Conservation (phyloP, 1,140 invertebrate genomes). For the Eupeodes corollae region DNA sequence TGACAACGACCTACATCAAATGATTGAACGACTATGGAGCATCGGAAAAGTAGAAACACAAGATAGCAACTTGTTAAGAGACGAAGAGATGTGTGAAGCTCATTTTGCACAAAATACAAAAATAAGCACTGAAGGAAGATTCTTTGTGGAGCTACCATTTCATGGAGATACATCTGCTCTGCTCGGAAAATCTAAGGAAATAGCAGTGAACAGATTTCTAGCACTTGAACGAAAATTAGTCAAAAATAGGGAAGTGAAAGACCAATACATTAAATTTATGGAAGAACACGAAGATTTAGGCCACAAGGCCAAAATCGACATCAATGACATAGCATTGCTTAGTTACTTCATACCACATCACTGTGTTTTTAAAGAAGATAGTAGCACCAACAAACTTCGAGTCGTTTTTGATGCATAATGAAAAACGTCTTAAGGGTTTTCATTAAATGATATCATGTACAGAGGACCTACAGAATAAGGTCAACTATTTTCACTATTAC, state of each 20-base stretch:
- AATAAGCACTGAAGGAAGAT: constrained; percentile 1
- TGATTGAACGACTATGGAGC: constrained; percentile 13
- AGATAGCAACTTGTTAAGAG: constrained; percentile 10
- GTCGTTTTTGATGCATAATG: constrained; percentile 5
- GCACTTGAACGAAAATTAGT: constrained; percentile 22
- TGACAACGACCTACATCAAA: constrained; percentile 1
- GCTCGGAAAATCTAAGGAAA: constrained; percentile 17
- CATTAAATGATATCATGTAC: too few relatives aligned
- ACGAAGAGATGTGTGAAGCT: constrained; percentile 5
- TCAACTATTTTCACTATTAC: too few relatives aligned
- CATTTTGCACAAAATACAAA: not conserved
- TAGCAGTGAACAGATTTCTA: constrained; percentile 17
- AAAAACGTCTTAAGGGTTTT: too few relatives aligned
- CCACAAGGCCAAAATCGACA: constrained; percentile 26
- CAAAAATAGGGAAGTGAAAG: constrained; percentile 9
- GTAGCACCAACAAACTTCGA: constrained; percentile 11
- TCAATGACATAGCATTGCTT: constrained; percentile 7
- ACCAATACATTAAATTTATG: constrained; percentile 13
- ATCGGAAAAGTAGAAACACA: constrained; percentile 7
- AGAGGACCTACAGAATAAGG: too few relatives aligned
- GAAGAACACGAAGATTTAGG: constrained; percentile 25
- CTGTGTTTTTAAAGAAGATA: constrained; percentile 12
- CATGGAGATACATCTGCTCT: constrained; percentile 13
- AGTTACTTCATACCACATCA: constrained; percentile 21
- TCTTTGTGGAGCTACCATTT: constrained; percentile 13